Conservation (phyloP, 2,888 invertebrate species). For the Myathropa florea region DNA sequence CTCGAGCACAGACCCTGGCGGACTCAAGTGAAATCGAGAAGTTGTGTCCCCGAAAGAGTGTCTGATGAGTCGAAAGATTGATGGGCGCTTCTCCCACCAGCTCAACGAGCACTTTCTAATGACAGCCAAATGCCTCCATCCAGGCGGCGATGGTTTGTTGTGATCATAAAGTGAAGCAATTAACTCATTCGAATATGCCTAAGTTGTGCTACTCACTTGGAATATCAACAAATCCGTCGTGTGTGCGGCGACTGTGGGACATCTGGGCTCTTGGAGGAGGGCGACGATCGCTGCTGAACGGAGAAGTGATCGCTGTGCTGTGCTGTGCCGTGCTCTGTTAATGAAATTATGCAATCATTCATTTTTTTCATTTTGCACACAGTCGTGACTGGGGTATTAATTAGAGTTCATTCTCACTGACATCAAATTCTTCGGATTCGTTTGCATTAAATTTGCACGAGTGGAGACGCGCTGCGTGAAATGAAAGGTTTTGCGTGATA, state of each 20-base stretch:
- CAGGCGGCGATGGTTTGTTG: background rate
- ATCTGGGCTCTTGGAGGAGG: background rate
- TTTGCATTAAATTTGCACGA: background rate
- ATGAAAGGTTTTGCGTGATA: background rate
- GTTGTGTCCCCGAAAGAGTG: no score
- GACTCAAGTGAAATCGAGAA: no score
- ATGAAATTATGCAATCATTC: background rate
- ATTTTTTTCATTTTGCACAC: background rate
- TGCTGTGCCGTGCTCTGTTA: background rate
- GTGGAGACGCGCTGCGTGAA: background rate
- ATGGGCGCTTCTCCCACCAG: background rate
- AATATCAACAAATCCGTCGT: background rate
- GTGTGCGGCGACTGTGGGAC: background rate
- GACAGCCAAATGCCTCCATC: background rate
- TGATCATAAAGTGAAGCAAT: background rate
- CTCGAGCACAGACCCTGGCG: no score
- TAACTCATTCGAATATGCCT: background rate
- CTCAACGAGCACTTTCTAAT: background rate
- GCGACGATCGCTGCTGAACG: background rate
- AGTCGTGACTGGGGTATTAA: background rate
- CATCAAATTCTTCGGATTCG: background rate
- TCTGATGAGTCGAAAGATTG: background rate
- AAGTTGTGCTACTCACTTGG: background rate
- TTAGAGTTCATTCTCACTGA: background rate
- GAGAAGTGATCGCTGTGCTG: no score